Conservation (phyloP, 23 tunicate species). For the Pegea sp. region DNA sequence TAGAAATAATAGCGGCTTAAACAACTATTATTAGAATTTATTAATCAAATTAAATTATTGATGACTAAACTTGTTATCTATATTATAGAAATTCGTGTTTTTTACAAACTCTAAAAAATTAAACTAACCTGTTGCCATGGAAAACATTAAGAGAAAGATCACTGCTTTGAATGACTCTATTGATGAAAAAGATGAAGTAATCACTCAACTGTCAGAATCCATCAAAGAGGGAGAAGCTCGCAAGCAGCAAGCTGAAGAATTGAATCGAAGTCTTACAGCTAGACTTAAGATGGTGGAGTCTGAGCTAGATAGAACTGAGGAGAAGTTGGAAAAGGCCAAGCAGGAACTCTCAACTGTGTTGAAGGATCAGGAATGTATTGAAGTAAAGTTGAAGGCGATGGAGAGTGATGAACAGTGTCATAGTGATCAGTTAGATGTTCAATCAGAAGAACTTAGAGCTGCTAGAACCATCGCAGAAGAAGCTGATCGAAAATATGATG, state of each 20-base stretch:
- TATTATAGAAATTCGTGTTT: no score
- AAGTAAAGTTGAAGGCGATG: neutral
- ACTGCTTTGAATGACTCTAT: conserved; percentile 4
- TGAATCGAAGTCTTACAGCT: neutral
- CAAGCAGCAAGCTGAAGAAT: neutral
- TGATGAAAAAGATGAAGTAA: conserved; percentile 4
- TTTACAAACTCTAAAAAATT: no score
- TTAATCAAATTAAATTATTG: no score
- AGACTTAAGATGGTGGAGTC: conserved; percentile 3
- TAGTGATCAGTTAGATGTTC: conserved; percentile 3
- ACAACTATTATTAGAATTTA: no score
- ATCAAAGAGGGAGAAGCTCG: neutral
- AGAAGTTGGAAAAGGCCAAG: conserved; percentile 3
- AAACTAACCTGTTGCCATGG: no score
- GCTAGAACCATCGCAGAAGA: conserved; percentile 14
- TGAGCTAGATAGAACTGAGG: conserved; percentile 20
- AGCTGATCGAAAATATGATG: conserved; percentile 26
- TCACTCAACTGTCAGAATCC: neutral
- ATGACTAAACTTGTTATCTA: no score
- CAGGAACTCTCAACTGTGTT: neutral
- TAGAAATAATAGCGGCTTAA: no score
- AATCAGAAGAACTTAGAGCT: conserved; percentile 5
- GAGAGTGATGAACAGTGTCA: conserved; percentile 1
- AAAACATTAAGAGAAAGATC: conserved; percentile 17
- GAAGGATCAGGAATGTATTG: conserved; percentile 8